Evolutionary conservation across 2,113 vertebrate genomes (phyloP), one percentile per base, ranked within the genome.

Genomic region (Poeciliopsis turrubarensis): DNA sequence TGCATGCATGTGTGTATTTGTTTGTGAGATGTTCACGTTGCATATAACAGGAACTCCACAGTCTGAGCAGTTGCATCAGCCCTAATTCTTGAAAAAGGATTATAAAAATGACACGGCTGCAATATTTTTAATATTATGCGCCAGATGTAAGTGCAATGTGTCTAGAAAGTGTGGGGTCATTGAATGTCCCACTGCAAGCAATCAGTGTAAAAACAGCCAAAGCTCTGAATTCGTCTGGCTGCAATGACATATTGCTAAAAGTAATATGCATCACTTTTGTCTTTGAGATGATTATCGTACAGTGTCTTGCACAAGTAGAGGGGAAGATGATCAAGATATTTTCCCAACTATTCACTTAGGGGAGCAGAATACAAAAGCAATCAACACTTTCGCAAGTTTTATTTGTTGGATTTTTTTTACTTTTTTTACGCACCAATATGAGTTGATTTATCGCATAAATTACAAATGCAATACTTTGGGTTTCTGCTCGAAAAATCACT

Each of bases 31-130:
- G 81, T 79, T 76, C 79, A 81, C 60, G 5, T 64, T 11, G 81
- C 78, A 87, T 72, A 75, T 79, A 81, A 87, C 70, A 15, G 84
- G 86, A 88, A 85, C 57, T 65, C 81, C 74, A 34, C 84, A 80
- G 73, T 80, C 82, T 85, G 74, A 87, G 77, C 25, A 34, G 83
- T 81, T 86, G 78, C 83, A 84, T 86, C 86, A 78, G 73, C 79
- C 61, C 62, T 86, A 86, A 79, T 81, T 84, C 79, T 72, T 68
- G 66, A 79, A 79, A 68, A 84, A 81, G 70, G 75, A 72, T 74
- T 81, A 85, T 89, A 87, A 90, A 93, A 87, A 86, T 83, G 84
- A 89, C 83, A 86, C 73, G 44, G 71, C 66, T 88, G 77, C 84
- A 83, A 91, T 89, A 76, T 83, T 91, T 57, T 93, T 84, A 67